phyloP scores from a whole-genome alignment of 1,140 invertebrate genomes.

The Palaemon carinicauda region DNA sequence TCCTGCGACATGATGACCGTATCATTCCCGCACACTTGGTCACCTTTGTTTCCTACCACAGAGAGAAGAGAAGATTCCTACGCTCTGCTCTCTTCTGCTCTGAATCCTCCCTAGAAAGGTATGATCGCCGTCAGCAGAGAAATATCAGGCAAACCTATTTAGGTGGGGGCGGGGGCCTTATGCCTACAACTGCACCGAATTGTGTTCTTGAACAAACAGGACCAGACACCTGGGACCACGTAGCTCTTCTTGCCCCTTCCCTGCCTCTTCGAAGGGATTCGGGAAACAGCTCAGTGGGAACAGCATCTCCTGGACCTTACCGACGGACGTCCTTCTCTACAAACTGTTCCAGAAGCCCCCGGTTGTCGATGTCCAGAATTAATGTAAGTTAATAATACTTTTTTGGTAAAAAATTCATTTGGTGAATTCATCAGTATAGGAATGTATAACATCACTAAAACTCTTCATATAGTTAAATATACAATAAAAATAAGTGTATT shows the following conservation, averaged over 20 bases:
- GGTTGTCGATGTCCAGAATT: constrained; percentile 20
- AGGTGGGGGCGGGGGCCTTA: constrained; percentile 23
- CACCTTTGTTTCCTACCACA: constrained; percentile 34
- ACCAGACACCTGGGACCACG: constrained; percentile 35
- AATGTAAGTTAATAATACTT: neutral
- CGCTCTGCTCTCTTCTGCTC: constrained; percentile 46
- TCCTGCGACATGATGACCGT: constrained; percentile 32
- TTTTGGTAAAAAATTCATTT: no score
- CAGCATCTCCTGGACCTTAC: constrained; percentile 3
- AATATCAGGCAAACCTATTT: neutral
- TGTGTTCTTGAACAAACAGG: constrained; percentile 42
- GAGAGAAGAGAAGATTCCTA: constrained; percentile 36
- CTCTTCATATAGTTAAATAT: no score
- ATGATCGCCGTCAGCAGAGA: constrained; percentile 7
- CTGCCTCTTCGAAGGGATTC: constrained; percentile 29
- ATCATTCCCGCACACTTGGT: constrained; percentile 43
- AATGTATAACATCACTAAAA: no score
- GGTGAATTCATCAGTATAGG: no score
- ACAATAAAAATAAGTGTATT: no score
- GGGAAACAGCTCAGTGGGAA: neutral
- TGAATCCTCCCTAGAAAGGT: constrained; percentile 34
- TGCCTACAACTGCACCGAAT: constrained; percentile 32
- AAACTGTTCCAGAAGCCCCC: constrained; percentile 31
- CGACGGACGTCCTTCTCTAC: neutral
- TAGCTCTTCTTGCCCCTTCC: constrained; percentile 21